A percentile compares a stretch with the other conserved stretches of the same genome.
Conservation (phyloP, 2,888 invertebrate genomes). For the Melipona bicolor region DNA sequence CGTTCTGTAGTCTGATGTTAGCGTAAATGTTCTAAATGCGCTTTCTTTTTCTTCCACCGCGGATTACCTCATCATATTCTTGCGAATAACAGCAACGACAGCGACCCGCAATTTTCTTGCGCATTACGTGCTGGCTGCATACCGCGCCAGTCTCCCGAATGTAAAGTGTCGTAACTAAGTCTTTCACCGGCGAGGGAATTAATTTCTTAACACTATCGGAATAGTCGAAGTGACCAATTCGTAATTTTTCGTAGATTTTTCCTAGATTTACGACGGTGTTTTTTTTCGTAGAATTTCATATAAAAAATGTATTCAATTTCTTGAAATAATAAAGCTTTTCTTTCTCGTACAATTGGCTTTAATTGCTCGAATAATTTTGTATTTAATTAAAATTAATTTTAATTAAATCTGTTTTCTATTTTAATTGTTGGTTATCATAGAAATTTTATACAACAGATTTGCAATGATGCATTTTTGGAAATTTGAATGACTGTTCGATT, state of each 20-base stretch:
- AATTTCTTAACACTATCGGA: slow-evolving; percentile 31
- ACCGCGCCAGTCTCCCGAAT: slow-evolving; percentile 51
- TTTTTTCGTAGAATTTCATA: too few species aligned
- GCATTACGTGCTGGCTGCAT: slow-evolving; percentile 50
- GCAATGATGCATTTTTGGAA: too few species aligned
- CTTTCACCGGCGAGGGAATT: slow-evolving; percentile 55
- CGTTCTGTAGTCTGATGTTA: neutral
- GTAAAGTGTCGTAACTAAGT: slow-evolving; percentile 64
- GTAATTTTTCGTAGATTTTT: slow-evolving; percentile 40
- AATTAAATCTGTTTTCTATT: too few species aligned
- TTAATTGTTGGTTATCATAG: too few species aligned
- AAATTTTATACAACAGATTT: too few species aligned
- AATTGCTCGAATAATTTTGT: too few species aligned
- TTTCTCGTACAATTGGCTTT: too few species aligned
- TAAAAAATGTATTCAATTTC: too few species aligned
- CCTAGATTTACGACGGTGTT: neutral
- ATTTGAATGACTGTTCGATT: too few species aligned
- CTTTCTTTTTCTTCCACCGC: slow-evolving; percentile 20
- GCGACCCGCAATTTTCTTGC: slow-evolving; percentile 56
- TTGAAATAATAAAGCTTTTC: too few species aligned
- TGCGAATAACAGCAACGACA: slow-evolving; percentile 32
- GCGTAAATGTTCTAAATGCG: slow-evolving; percentile 21
- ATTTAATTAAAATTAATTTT: too few species aligned
- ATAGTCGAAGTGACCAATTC: neutral
- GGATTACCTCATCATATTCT: slow-evolving; percentile 53